These are phyloP conservation scores for Malthinus seriepunctatus DNA, from an alignment of 2,888 invertebrate species.

Conservation along the genomic window DNA sequence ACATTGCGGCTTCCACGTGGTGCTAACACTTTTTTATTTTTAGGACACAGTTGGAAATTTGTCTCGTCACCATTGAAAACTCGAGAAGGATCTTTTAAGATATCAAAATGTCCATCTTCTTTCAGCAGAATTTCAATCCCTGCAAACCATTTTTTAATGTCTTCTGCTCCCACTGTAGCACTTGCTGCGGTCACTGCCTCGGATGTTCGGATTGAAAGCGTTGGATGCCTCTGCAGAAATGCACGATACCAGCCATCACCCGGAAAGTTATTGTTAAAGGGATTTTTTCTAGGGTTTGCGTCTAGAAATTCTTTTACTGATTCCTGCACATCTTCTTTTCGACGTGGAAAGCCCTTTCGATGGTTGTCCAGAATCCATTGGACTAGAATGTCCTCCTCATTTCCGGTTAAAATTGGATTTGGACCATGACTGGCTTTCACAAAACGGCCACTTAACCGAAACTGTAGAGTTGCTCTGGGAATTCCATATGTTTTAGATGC, in stretches of 20 bases:
- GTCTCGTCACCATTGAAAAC: conserved; percentile 4
- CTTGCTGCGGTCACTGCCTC: conserved; percentile 39
- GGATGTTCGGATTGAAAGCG: conserved; percentile 31
- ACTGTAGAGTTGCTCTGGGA: conserved; percentile 1
- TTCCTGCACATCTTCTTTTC: conserved; percentile 21
- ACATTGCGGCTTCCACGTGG: conserved; percentile 41
- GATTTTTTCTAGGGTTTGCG: conserved; percentile 19
- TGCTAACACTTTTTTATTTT: conserved; percentile 36
- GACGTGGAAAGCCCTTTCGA: conserved; percentile 6
- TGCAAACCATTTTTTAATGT: conserved; percentile 3
- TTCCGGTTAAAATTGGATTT: conserved; percentile 7
- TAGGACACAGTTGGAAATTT: conserved; percentile 28
- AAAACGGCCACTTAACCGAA: conserved; percentile 3
- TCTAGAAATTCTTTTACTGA: conserved; percentile 25
- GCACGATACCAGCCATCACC: conserved; percentile 35
- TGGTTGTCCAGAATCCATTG: conserved; percentile 4
- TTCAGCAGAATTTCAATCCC: not conserved
- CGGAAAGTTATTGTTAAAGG: conserved; percentile 28
- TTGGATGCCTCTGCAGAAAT: conserved; percentile 36
- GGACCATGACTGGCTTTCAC: conserved; percentile 10
- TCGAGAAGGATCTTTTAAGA: conserved; percentile 3
- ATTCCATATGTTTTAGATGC: not conserved
- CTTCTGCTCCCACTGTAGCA: not conserved
- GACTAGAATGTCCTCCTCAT: conserved; percentile 17
- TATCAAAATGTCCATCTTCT: not conserved